These are phyloP conservation scores for Chionoecetes opilio DNA, from an alignment of 1,140 invertebrate genomes.

Conservation along the genomic window DNA sequence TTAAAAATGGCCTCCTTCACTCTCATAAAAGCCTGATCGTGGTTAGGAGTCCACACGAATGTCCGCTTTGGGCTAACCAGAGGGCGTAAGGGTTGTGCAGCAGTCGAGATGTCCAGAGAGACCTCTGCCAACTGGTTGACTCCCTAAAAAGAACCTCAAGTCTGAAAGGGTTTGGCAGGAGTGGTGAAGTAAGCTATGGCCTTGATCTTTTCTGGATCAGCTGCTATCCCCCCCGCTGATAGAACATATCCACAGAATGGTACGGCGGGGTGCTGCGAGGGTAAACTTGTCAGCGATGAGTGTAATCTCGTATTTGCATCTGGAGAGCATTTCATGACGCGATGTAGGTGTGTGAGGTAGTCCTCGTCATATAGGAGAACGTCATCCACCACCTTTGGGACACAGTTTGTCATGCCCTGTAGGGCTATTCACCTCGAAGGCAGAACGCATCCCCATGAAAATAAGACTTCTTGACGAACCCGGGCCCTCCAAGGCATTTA, in stretches of 20 bases:
- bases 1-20: background rate
- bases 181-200: background rate
- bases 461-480: too few species aligned
- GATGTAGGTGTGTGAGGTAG: background rate
- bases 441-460: conserved; percentile 38
- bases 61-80: background rate
- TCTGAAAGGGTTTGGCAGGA: background rate
- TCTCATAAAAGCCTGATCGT: background rate
- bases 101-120: background rate
- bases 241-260: conserved; percentile 40
- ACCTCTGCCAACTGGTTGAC: conserved; percentile 1
- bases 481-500: too few species aligned
- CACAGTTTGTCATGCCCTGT: background rate
- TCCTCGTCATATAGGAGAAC: conserved; percentile 23
- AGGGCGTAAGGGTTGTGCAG: conserved; percentile 4
- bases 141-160: background rate
- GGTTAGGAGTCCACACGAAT: conserved; percentile 8
- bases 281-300: conserved; percentile 20
- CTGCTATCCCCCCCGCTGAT: background rate
- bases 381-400: background rate
- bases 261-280: background rate
- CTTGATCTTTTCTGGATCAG: conserved; percentile 5
- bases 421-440: too few species aligned
- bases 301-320: background rate
- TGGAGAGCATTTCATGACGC: background rate